Evolutionary conservation across 2,888 invertebrate species (phyloP).

Genomic region (Argynnis bischoffii): DNA sequence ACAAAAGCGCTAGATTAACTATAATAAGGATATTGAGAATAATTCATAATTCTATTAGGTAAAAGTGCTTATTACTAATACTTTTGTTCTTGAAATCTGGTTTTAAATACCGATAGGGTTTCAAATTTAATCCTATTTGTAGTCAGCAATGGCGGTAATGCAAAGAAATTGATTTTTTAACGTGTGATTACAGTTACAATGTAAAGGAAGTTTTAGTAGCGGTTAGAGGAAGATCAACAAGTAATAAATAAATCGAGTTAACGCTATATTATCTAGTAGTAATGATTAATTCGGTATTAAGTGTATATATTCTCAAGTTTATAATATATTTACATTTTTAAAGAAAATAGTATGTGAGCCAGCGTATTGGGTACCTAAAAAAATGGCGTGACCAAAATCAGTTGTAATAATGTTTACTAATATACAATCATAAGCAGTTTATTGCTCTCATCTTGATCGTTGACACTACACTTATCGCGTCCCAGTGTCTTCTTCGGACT

Average conservation of each 20-base stretch:
- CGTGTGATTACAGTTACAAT: neutral
- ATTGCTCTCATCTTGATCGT: conserved; percentile 69
- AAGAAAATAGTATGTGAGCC: neutral
- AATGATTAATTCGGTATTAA: too few species aligned
- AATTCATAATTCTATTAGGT: conserved; percentile 9
- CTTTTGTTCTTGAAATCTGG: conserved; percentile 9
- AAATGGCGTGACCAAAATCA: conserved; percentile 7
- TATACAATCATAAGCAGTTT: conserved; percentile 53
- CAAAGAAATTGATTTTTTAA: neutral
- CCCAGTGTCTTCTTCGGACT: conserved; percentile 50
- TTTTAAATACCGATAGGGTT: conserved; percentile 7
- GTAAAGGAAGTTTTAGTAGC: neutral
- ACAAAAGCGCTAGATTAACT: neutral
- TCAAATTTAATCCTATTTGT: conserved; percentile 14
- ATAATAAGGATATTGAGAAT: neutral
- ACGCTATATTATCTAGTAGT: too few species aligned
- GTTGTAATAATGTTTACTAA: conserved; percentile 22
- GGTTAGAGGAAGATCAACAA: neutral
- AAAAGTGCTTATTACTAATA: conserved; percentile 19
- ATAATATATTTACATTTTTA: too few species aligned
- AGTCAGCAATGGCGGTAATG: conserved; percentile 1
- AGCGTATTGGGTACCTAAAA: neutral
- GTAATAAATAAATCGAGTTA: too few species aligned
- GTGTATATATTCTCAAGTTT: too few species aligned
- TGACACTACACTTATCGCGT: conserved; percentile 60